Evolutionary conservation across 92 coral and sea anemone species (phyloP), one percentile per base, ranked within the genome.

Genomic region (Porites cylindrica): DNA sequence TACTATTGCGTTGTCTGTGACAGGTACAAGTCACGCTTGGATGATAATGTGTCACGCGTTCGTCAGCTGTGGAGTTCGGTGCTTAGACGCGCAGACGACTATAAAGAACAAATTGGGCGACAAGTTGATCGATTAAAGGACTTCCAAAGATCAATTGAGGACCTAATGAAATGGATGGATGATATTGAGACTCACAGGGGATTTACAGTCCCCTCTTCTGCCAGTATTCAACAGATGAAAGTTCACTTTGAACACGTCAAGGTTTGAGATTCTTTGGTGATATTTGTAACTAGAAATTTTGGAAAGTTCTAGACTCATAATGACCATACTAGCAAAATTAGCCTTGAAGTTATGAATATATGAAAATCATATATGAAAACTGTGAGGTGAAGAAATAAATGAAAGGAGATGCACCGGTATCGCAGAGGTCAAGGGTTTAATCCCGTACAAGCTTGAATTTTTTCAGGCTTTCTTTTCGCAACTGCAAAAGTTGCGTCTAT

Each of bases 241-340:
- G 95, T 90, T 59, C 99, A 97, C 79, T 96, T 94, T 84, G 98
- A 97, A 80, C 92, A 95, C 79, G 98, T 97, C 54, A 96, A 97
- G 98, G 99, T 97, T 79, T 38, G 96, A 19, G 2, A 58, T 5
- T 20, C 1, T 61, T 63, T 54, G 14, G 23, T 72, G 66, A 20
- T 1, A 16, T 7, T 70, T 29, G 3, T 29, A 29, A 29, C 32
- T 2, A 29, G 32, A 29, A 29, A 29, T 29, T 29, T 26, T 23
- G 8, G 50, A 9, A 21, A 4, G 14, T 18, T 38, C 29, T 51
- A 20, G 74, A 38, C 51, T 2, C 18, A 24, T 14, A 24, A 10
- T 26, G 6, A 17, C 50, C 7, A 51, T 2, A 21, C 12, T 17
- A 69, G 50, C 50, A 69, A 8, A 20, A 8, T 10, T 11, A 24